Conservation (phyloP, 2,888 invertebrate genomes). For the Aleiodes leptofemur region DNA sequence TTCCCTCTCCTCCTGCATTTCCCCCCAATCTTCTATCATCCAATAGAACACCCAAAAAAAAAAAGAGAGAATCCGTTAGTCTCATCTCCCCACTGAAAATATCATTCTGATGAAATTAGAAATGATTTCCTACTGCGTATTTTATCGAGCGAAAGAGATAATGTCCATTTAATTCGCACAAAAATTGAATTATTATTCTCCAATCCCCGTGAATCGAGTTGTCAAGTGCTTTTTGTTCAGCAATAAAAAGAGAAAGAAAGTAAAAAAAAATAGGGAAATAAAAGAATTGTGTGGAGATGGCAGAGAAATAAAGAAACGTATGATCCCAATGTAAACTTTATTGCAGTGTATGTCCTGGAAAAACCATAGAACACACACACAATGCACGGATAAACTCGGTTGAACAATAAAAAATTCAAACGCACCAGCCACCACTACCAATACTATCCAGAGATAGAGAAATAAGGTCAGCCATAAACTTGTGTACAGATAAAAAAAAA, state of each 20-base stretch:
- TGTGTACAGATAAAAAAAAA: constrained; percentile 3
- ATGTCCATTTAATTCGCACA: constrained; percentile 12
- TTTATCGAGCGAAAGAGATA: constrained; percentile 24
- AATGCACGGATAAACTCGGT: constrained; percentile 1
- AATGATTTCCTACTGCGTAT: constrained; percentile 18
- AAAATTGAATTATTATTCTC: not conserved
- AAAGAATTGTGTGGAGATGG: not conserved
- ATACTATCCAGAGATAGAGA: constrained; percentile 25
- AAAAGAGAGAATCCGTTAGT: too few relatives aligned
- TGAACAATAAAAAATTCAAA: constrained; percentile 40
- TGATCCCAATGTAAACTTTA: constrained; percentile 17
- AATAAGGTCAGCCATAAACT: constrained; percentile 42
- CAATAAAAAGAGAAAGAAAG: too few relatives aligned
- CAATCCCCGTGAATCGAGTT: constrained; percentile 5
- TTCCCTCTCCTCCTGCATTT: not conserved
- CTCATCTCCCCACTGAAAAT: constrained; percentile 6
- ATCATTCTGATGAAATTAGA: constrained; percentile 24
- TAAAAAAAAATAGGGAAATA: not conserved
- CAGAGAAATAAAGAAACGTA: not conserved
- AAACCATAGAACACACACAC: not conserved
- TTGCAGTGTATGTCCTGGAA: constrained; percentile 10
- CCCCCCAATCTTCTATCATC: too few relatives aligned
- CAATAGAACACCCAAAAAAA: not conserved
- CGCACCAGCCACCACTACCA: not conserved
- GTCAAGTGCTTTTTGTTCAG: too few relatives aligned